Evolutionary conservation across 2,888 invertebrate species (phyloP).

Genomic region (Calameuta idolon): DNA sequence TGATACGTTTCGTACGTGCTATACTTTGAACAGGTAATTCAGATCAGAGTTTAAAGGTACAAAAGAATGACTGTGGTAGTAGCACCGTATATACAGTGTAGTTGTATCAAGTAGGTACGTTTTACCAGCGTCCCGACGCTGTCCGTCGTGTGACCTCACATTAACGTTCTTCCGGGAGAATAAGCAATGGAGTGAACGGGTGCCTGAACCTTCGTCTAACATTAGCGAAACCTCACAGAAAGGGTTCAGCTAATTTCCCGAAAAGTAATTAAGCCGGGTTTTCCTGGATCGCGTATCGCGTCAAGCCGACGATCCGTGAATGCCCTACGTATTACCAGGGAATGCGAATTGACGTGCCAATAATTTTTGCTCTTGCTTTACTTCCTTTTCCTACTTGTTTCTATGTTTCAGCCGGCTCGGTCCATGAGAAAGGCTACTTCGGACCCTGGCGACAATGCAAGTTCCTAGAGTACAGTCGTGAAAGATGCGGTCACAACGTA

Average conservation of each 20-base stretch:
- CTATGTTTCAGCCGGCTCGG: conserved; percentile 72
- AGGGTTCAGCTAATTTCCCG: not conserved
- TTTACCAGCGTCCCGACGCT: not conserved
- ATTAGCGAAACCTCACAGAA: not conserved
- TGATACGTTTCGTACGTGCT: not conserved
- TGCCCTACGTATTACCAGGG: not conserved
- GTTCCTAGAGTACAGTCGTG: conserved; percentile 82
- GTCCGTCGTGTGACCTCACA: not conserved
- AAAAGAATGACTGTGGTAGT: not conserved
- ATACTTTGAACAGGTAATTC: not conserved
- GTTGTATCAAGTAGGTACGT: not conserved
- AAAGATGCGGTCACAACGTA: conserved; percentile 83
- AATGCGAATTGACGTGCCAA: not conserved
- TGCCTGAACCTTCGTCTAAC: not conserved
- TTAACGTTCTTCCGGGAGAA: not conserved
- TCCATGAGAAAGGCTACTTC: conserved; percentile 85
- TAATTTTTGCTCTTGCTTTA: not conserved
- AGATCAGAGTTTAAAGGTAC: not conserved
- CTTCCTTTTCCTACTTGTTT: conserved; percentile 17
- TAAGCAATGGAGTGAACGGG: not conserved
- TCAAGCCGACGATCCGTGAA: not conserved
- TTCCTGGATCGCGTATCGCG: not conserved
- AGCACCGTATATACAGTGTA: not conserved
- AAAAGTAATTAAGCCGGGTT: not conserved
- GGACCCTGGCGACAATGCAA: conserved; percentile 92